Base-by-base conservation (phyloP, 2,888 invertebrate species). In the Himalopsyche anomala region DNA sequence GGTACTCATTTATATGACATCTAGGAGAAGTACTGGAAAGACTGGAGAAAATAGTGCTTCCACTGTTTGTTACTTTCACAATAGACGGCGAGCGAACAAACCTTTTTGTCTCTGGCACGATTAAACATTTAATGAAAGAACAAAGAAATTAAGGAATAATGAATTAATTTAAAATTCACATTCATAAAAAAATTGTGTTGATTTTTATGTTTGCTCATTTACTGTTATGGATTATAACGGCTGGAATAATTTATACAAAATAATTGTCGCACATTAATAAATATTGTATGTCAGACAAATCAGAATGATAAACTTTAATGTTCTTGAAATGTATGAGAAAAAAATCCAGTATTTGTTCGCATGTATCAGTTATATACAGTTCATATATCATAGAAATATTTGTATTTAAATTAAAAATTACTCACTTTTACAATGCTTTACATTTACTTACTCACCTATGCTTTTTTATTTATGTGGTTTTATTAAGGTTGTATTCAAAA, bases 1-100 rank as follows among this genome's bases (percentile, higher is more conserved):
- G 36, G 74, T 36, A 36, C 36, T 74, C 74, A 36, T 74, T 74
- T 74, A 74, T 74, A 74, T 74, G 74, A 38, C 74, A 38, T 74
- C 74, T 74, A 74, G 38, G 12, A 51, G 51, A 51, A 51, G 15
- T 36, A 36, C 12, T 38, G 36, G 74, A 74, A 74, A 74, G 19
- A 74, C 38, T 38, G 36, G 74, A 38, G 38, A 74, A 36, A 74
- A 36, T 74, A 74, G 74, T 74, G 74, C 74, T 38, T 15, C 74
- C 15, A 74, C 74, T 74, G 74, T 74, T 74, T 74, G 74, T 36
- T 74, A 12, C 74, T 74, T 6, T 0, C 8, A 74, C 74, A 74
- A 74, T 38, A 74, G 74, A 38, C 36, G 5, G 36, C 36, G 28
- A 74, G 51, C 51, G 74, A 74, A 74, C 28, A 74, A 74, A 36